Conservation (phyloP, 2,113 vertebrate genomes). For the Pterocles burchelli region DNA sequence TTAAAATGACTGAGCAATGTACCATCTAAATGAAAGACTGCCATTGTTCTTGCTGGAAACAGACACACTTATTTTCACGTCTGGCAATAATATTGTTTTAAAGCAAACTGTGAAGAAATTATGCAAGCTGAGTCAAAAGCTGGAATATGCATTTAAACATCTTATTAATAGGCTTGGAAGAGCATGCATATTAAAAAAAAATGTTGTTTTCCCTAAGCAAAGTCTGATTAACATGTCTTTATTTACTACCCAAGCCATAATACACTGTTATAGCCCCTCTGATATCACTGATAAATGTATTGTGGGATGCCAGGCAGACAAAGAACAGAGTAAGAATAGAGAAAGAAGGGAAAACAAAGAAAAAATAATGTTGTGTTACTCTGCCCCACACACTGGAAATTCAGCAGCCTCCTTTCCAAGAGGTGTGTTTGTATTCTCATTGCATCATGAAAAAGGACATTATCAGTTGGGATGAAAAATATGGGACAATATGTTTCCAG, state of each 20-base stretch:
- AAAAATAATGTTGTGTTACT: background rate
- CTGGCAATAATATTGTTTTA: slow-evolving; percentile 50
- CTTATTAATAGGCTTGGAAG: background rate
- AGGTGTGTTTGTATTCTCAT: background rate
- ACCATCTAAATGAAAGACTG: slow-evolving; percentile 29
- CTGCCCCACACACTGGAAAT: background rate
- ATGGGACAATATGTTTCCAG: background rate
- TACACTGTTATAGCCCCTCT: background rate
- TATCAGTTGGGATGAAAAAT: background rate
- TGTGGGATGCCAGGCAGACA: background rate
- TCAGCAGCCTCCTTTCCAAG: background rate
- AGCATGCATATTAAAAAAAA: background rate
- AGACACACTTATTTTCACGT: background rate
- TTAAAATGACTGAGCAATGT: slow-evolving; percentile 16
- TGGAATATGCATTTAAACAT: slow-evolving; percentile 13
- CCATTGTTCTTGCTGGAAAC: slow-evolving; percentile 51
- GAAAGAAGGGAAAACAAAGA: background rate
- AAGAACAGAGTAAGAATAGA: background rate
- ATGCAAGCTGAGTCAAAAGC: slow-evolving; percentile 18
- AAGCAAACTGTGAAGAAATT: slow-evolving; percentile 50
- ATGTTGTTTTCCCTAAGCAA: background rate
- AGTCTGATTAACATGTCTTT: background rate
- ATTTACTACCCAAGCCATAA: background rate
- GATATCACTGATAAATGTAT: background rate
- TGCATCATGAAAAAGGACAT: background rate